A percentile compares a stretch with the other conserved stretches of the same genome.
Evolutionary conservation across 2,113 vertebrate genomes (phyloP).

Genomic region (Ceuthmochares aereus): DNA sequence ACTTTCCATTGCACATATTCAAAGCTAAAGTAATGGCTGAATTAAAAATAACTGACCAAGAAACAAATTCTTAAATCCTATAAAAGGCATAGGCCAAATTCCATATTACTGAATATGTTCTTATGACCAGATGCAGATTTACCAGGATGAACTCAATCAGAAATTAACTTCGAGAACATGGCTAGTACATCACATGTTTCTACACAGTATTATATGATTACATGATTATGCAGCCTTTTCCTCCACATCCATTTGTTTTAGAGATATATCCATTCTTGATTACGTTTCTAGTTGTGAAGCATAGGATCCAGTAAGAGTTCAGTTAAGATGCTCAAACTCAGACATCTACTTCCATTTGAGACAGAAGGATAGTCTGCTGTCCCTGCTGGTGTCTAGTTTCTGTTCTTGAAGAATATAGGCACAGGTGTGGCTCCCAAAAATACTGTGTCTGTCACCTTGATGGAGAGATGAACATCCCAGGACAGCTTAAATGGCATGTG

Average conservation of each 20-base stretch:
- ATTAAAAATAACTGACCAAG: not conserved
- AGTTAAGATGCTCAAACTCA: not conserved
- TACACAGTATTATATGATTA: not conserved
- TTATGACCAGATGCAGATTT: not conserved
- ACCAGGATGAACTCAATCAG: rapidly evolving
- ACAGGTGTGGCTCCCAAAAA: not conserved
- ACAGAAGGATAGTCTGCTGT: not conserved
- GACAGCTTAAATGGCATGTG: not conserved
- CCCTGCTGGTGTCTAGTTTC: not conserved
- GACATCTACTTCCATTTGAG: not conserved
- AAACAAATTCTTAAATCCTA: not conserved
- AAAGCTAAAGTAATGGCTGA: not conserved
- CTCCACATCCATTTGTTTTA: not conserved
- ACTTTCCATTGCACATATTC: not conserved
- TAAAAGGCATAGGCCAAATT: not conserved
- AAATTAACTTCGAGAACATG: not conserved
- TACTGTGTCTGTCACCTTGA: not conserved
- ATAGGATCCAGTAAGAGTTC: not conserved
- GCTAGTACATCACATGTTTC: not conserved
- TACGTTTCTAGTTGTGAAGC: not conserved
- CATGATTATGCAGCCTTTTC: not conserved
- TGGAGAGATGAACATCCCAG: not conserved
- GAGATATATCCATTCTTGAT: not conserved
- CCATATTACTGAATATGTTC: not conserved
- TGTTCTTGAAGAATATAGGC: not conserved